Evolutionary conservation across 2,797 vertebrate genomes (phyloP), one percentile per base, ranked within the genome.

Genomic region (Varecia variegata): DNA sequence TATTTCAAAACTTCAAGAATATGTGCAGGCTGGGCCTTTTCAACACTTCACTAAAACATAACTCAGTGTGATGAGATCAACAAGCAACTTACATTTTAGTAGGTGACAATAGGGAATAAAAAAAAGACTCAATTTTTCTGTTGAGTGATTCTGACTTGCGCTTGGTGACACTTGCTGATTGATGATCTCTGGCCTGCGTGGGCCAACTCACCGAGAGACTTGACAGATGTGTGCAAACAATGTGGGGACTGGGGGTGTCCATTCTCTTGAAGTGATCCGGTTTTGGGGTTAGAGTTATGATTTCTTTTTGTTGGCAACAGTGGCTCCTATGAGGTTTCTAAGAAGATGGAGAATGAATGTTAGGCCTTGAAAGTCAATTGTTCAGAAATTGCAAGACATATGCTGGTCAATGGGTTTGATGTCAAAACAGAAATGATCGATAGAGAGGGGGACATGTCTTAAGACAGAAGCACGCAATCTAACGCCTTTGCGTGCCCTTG

Each of bases 371-470:
- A 97, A 95, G 65, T 97, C 86, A 96, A 35, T 96, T 91, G 88
- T 95, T 97, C 47, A 96, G 91, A 96, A 88, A 94, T 96, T 97
- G 76, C 45, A 50, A 93, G 97, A 86, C 97, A 95, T 95, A 93
- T 88, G 97, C 70, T 84, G 93, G 94, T 96, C 97, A 95, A 93
- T 95, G 95, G 65, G 58, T 94, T 97, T 97, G 86, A 76, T 97
- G 94, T 96, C 91, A 95, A 93, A 95, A 90, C 80, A 90, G 60
- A 84, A 84, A 94, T 96, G 96, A 98, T 93, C 70, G 93, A 97
- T 80, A 62, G 62, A 68, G 35, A 91, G 88, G 77, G 94, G 91
- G 94, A 71, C 65, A 58, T 79, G 76, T 50, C 32, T 89, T 97
- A 47, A 74, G 88, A 62, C 32, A 81, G 30, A 32, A 91, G 67